These are phyloP conservation scores for Bombus picipes DNA, from an alignment of 1,140 invertebrate species.

Conservation along the genomic window DNA sequence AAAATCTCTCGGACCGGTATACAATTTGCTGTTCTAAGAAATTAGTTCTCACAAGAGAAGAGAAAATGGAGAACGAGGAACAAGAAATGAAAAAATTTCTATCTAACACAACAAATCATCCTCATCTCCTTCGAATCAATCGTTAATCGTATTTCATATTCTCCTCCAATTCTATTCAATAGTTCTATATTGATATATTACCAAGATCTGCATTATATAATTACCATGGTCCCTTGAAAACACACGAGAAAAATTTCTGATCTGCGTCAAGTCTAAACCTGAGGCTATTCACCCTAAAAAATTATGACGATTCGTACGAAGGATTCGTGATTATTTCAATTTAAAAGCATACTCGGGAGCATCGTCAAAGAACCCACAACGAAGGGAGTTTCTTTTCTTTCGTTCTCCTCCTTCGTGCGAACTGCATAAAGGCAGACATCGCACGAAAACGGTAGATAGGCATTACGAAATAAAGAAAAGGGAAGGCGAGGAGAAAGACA, in stretches of 20 bases:
- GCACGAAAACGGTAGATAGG: slow-evolving; percentile 42
- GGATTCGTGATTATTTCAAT: background rate
- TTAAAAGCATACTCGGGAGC: background rate
- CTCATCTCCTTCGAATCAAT: too few relatives aligned
- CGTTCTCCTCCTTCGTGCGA: background rate
- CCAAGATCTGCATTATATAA: too few relatives aligned
- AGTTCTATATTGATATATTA: too few relatives aligned
- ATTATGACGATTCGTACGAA: background rate
- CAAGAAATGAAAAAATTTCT: too few relatives aligned
- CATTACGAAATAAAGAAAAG: slow-evolving; percentile 53
- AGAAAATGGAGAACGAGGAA: too few relatives aligned
- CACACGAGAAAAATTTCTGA: too few relatives aligned
- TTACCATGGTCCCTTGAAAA: too few relatives aligned
- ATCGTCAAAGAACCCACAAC: background rate
- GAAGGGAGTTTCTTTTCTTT: background rate
- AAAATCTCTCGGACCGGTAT: background rate
- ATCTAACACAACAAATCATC: too few relatives aligned
- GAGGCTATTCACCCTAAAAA: background rate
- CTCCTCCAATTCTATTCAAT: too few relatives aligned
- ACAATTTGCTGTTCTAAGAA: background rate
- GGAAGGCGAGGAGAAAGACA: slow-evolving; percentile 53
- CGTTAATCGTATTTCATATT: too few relatives aligned
- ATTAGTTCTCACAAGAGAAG: background rate
- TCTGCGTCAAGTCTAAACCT: too few relatives aligned
- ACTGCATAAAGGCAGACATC: slow-evolving; percentile 30